phyloP scores from a whole-genome alignment of 2,113 vertebrate genomes.

The Elgaria multicarinata region DNA sequence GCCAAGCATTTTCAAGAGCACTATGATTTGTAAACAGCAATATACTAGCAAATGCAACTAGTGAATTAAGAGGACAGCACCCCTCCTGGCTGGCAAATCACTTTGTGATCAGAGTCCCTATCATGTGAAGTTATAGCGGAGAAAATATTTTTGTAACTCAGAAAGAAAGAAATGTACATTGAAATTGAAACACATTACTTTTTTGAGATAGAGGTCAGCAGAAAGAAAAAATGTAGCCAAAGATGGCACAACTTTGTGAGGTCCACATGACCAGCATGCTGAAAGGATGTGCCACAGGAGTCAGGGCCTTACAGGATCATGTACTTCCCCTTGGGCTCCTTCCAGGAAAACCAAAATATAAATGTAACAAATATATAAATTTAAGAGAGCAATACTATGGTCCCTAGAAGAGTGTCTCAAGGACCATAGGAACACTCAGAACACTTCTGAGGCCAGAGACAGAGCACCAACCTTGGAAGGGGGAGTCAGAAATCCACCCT shows the following conservation, averaged over 20 bases:
- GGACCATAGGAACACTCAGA: too few relatives aligned
- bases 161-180: neutral
- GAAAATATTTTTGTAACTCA: neutral
- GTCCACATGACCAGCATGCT: neutral
- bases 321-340: too few relatives aligned
- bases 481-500: too few relatives aligned
- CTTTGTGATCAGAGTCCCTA: conserved; percentile 2
- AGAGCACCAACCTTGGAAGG: too few relatives aligned
- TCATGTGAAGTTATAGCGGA: neutral
- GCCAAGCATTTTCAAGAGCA: conserved; percentile 6
- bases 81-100: neutral
- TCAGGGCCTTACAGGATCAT: too few relatives aligned
- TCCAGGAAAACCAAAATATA: too few relatives aligned
- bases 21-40: conserved; percentile 14
- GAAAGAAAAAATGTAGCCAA: neutral
- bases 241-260: neutral
- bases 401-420: too few relatives aligned
- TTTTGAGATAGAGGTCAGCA: neutral
- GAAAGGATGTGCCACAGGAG: neutral
- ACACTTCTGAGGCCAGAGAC: too few relatives aligned
- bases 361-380: too few relatives aligned
- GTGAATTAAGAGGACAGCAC: neutral
- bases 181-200: neutral
- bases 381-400: too few relatives aligned
- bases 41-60: conserved; percentile 3